phyloP scores from a whole-genome alignment of 2,113 vertebrate genomes.

The Macaca mulatta region DNA sequence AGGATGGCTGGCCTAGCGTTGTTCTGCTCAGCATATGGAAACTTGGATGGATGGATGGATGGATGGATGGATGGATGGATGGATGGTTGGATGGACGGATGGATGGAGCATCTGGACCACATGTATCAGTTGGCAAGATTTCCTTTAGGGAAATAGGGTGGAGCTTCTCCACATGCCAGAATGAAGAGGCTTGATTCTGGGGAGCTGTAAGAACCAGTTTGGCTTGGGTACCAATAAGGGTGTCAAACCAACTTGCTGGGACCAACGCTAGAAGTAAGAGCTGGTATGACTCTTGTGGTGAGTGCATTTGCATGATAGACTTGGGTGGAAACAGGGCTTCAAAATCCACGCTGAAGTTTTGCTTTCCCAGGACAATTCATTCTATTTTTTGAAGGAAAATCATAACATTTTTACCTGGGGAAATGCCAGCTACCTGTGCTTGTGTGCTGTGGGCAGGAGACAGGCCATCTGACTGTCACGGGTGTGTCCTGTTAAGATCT shows the following conservation, averaged over 20 bases:
- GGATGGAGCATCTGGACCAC: neutral
- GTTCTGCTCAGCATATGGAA: neutral
- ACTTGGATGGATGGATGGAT: neutral
- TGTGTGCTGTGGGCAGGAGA: neutral
- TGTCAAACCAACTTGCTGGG: rapidly evolving
- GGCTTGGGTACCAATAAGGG: too few species aligned
- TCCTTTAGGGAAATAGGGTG: neutral
- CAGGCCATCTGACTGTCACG: neutral
- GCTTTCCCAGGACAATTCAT: neutral
- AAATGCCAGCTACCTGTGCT: neutral
- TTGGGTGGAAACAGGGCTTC: neutral
- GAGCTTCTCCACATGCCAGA: neutral
- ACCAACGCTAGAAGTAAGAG: neutral
- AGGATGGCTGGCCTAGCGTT: too few species aligned
- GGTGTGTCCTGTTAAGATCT: neutral
- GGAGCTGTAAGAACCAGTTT: neutral
- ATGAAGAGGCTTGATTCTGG: neutral
- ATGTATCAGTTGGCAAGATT: neutral
- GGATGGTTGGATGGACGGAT: too few species aligned
- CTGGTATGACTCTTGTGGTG: neutral
- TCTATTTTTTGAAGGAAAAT: neutral
- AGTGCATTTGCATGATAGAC: neutral
- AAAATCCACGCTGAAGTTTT: neutral
- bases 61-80: too few species aligned
- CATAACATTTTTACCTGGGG: neutral